Conservation (phyloP, 1,140 invertebrate species). For the Solenopsis fugax region DNA sequence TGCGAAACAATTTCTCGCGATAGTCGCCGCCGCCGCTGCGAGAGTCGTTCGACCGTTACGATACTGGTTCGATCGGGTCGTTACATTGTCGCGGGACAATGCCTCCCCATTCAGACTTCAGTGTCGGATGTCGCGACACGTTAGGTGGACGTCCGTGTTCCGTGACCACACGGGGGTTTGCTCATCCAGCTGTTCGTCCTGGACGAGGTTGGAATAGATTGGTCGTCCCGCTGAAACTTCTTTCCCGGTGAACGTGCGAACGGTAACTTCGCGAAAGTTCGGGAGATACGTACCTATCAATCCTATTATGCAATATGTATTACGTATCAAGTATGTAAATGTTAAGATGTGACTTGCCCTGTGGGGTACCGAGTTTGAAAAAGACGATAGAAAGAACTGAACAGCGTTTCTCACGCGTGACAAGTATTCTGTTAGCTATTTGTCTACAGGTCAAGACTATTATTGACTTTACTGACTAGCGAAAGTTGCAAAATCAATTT, state of each 20-base stretch:
- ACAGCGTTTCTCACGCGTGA: conserved; percentile 13
- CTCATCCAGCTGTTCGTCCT: conserved; percentile 56
- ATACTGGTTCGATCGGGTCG: conserved; percentile 75
- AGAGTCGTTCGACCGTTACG: conserved; percentile 75
- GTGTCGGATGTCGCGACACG: conserved; percentile 71
- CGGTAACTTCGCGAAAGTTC: conserved; percentile 12
- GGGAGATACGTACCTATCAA: conserved; percentile 28
- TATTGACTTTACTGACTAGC: background rate
- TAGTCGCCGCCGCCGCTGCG: conserved; percentile 52
- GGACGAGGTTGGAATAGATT: background rate
- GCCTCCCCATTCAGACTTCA: conserved; percentile 66
- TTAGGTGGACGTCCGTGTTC: conserved; percentile 51
- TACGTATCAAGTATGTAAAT: conserved; percentile 32
- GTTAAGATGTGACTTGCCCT: conserved; percentile 16
- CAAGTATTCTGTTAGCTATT: background rate
- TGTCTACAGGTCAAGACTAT: background rate
- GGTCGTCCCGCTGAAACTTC: conserved; percentile 18
- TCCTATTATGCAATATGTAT: conserved; percentile 25
- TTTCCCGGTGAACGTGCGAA: conserved; percentile 30
- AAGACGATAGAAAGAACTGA: background rate
- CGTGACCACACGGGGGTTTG: conserved; percentile 25
- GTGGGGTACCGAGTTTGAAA: background rate
- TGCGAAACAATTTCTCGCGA: conserved; percentile 74
- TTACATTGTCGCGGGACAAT: conserved; percentile 74
- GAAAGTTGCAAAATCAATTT: background rate